These are phyloP conservation scores for Dasyprocta punctata DNA, from an alignment of 2,113 vertebrate genomes.

Conservation along the genomic window DNA sequence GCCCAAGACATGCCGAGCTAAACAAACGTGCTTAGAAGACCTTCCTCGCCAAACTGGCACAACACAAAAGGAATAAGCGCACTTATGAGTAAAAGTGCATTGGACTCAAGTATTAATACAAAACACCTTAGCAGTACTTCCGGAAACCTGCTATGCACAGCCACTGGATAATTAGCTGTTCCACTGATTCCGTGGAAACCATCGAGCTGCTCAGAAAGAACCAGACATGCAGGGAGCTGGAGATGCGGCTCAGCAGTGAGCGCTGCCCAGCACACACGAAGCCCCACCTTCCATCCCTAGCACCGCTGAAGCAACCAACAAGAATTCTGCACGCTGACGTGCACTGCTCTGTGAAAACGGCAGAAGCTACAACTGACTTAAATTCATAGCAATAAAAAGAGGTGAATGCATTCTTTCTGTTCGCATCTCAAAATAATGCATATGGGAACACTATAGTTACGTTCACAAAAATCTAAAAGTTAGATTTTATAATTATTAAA, in stretches of 20 bases:
- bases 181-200: not conserved
- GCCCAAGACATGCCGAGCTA: not conserved
- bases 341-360: not conserved
- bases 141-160: not conserved
- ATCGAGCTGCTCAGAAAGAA: not conserved
- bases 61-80: not conserved
- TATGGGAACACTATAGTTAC: not conserved
- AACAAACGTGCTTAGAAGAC: not conserved
- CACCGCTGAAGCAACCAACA: not conserved
- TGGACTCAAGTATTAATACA: not conserved
- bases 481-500: not conserved
- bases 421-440: not conserved
- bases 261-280: not conserved
- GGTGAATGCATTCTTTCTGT: not conserved
- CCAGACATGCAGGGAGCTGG: not conserved
- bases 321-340: not conserved
- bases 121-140: not conserved
- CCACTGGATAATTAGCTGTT: not conserved
- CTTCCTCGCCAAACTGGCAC: not conserved
- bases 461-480: not conserved
- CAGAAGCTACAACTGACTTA: not conserved
- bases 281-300: not conserved
- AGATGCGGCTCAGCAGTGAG: not conserved
- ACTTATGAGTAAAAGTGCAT: not conserved
- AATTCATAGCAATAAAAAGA: not conserved